Conservation (phyloP, 1,140 invertebrate genomes). For the Batillaria attramentaria region DNA sequence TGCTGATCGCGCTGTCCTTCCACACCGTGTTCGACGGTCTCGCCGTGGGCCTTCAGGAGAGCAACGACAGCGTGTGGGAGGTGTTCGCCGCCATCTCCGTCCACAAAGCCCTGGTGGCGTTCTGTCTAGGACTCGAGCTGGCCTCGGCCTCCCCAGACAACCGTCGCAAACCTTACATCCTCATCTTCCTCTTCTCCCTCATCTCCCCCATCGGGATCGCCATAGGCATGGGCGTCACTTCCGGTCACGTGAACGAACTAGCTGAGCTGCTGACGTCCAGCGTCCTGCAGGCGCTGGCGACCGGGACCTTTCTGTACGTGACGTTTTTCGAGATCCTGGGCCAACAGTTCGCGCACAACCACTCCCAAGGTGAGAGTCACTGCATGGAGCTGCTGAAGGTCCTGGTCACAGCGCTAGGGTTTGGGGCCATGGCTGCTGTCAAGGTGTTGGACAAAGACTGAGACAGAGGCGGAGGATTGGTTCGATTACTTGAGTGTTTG, state of each 20-base stretch:
- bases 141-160: slow-evolving; percentile 76
- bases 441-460: slow-evolving; percentile 40
- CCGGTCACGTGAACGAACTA: slow-evolving; percentile 39
- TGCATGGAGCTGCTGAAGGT: slow-evolving; percentile 36
- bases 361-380: slow-evolving; percentile 17
- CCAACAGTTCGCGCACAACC: slow-evolving; percentile 64
- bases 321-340: slow-evolving; percentile 91
- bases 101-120: slow-evolving; percentile 85
- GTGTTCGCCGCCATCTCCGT: slow-evolving; percentile 75
- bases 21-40: slow-evolving; percentile 67
- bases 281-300: slow-evolving; percentile 79
- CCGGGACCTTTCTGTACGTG: slow-evolving; percentile 92
- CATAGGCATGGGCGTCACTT: slow-evolving; percentile 75
- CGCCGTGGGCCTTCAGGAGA: slow-evolving; percentile 60
- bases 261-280: slow-evolving; percentile 69
- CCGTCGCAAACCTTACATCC: slow-evolving; percentile 58
- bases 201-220: slow-evolving; percentile 79
- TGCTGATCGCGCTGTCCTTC: slow-evolving; percentile 61
- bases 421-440: slow-evolving; percentile 41
- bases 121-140: slow-evolving; percentile 81
- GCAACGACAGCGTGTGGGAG: slow-evolving; percentile 78
- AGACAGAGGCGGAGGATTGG: no score
- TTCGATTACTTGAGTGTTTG: no score
- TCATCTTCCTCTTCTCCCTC: slow-evolving; percentile 75
- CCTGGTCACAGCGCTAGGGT: slow-evolving; percentile 45